Evolutionary conservation across 2,113 vertebrate species (phyloP).

Genomic region (Collichthys lucidus): DNA sequence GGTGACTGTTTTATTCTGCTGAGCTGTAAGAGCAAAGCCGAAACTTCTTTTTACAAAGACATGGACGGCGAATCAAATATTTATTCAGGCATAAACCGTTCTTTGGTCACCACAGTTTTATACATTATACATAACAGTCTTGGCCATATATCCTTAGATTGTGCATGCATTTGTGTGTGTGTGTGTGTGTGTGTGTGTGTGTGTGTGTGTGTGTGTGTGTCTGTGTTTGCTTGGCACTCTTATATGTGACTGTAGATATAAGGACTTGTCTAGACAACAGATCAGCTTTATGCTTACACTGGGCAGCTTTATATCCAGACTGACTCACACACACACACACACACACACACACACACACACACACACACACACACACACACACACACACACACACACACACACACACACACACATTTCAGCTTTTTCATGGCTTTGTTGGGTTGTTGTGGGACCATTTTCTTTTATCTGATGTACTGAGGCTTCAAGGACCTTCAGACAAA

Average conservation of each 20-base stretch:
- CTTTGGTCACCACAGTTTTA: conserved; percentile 10
- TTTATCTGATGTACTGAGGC: conserved; percentile 25
- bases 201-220: too few species aligned
- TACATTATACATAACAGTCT: conserved; percentile 24
- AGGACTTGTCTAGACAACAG: conserved; percentile 32
- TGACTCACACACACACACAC: neutral
- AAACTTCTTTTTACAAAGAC: neutral
- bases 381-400: too few species aligned
- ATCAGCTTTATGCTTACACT: conserved; percentile 26
- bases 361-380: conserved; percentile 5
- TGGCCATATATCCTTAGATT: conserved; percentile 22
- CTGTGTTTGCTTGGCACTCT: neutral
- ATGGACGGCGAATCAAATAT: neutral
- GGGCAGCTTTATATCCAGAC: conserved; percentile 22
- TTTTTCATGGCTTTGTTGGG: neutral
- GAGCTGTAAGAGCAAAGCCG: neutral
- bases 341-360: conserved; percentile 4
- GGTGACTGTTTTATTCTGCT: neutral
- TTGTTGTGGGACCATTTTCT: conserved; percentile 12
- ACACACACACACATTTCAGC: conserved; percentile 5
- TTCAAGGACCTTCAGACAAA: conserved; percentile 38
- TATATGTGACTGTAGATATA: neutral
- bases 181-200: neutral
- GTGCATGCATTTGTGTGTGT: neutral
- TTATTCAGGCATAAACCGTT: conserved; percentile 13